Evolutionary conservation across 53 echinoderm and acorn worm species (phyloP).

Genomic region (Stichopus horrens): DNA sequence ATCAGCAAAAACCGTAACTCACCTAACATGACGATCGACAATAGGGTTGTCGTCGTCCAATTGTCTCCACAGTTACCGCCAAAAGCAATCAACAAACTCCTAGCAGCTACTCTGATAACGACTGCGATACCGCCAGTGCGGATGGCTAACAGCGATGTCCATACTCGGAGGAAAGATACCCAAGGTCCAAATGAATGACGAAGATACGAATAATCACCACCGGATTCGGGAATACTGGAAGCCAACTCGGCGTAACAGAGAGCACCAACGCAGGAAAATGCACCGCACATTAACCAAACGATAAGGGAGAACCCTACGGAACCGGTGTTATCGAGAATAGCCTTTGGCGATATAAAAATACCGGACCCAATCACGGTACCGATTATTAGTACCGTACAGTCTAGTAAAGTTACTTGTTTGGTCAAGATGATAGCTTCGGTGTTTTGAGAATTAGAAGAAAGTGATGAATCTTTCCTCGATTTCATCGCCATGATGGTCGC

Average conservation of each 20-base stretch:
- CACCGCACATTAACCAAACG: constrained; percentile 70
- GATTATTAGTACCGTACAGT: constrained; percentile 58
- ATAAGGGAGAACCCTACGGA: constrained; percentile 70
- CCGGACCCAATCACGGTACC: constrained; percentile 87
- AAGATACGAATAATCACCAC: constrained; percentile 75
- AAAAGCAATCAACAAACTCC: neutral
- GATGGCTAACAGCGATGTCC: constrained; percentile 60
- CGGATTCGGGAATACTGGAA: constrained; percentile 73
- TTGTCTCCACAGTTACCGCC: neutral
- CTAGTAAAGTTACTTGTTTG: constrained; percentile 56
- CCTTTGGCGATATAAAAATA: constrained; percentile 80
- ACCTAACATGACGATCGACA: neutral
- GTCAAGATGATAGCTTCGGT: constrained; percentile 39
- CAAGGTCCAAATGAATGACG: constrained; percentile 69
- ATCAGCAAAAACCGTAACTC: neutral
- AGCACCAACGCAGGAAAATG: constrained; percentile 70
- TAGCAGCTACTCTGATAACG: neutral
- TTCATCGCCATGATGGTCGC: too few relatives aligned
- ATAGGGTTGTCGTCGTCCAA: neutral
- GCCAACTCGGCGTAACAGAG: constrained; percentile 84
- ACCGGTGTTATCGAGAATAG: constrained; percentile 64
- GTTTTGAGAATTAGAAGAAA: neutral
- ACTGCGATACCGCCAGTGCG: constrained; percentile 53
- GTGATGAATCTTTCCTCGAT: too few relatives aligned
- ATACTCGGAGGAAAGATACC: constrained; percentile 71